These are phyloP conservation scores for Drosophila demipolita DNA, from an alignment of 2,888 invertebrate species.

Conservation along the genomic window DNA sequence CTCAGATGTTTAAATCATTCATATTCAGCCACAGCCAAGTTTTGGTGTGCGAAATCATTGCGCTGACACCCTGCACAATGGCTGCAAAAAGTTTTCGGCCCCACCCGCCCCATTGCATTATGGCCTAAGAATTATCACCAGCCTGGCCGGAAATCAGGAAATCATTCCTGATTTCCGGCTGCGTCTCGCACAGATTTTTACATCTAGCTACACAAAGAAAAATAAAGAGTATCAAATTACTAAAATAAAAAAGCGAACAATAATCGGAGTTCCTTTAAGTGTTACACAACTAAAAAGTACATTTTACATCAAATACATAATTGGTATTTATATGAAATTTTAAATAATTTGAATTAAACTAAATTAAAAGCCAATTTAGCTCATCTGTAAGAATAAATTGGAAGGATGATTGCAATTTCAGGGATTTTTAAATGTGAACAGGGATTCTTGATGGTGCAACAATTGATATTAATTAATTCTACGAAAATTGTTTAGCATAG, in stretches of 20 bases:
- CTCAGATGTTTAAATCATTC: constrained; percentile 64
- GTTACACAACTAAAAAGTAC: neutral
- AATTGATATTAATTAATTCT: too few species aligned
- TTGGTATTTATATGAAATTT: neutral
- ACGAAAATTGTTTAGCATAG: too few species aligned
- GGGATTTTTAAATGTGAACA: too few species aligned
- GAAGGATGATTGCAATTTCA: too few species aligned
- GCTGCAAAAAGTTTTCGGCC: constrained; percentile 62
- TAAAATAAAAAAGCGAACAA: neutral
- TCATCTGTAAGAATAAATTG: too few species aligned
- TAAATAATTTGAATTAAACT: neutral
- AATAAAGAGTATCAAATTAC: neutral
- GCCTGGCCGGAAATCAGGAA: constrained; percentile 65
- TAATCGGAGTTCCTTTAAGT: neutral
- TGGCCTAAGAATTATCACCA: constrained; percentile 65
- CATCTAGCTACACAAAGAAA: constrained; percentile 12
- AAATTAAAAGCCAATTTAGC: too few species aligned
- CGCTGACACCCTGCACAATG: constrained; percentile 65
- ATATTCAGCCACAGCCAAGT: constrained; percentile 44
- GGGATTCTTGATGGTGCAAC: too few species aligned
- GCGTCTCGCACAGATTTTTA: constrained; percentile 53
- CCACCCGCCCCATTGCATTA: constrained; percentile 34
- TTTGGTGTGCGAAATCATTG: constrained; percentile 49
- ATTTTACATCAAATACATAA: neutral
- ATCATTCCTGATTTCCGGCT: constrained; percentile 60